A percentile compares a stretch with the other conserved stretches of the same genome.
phyloP scores from a whole-genome alignment of 2,113 vertebrate genomes.

The Jacana jacana region DNA sequence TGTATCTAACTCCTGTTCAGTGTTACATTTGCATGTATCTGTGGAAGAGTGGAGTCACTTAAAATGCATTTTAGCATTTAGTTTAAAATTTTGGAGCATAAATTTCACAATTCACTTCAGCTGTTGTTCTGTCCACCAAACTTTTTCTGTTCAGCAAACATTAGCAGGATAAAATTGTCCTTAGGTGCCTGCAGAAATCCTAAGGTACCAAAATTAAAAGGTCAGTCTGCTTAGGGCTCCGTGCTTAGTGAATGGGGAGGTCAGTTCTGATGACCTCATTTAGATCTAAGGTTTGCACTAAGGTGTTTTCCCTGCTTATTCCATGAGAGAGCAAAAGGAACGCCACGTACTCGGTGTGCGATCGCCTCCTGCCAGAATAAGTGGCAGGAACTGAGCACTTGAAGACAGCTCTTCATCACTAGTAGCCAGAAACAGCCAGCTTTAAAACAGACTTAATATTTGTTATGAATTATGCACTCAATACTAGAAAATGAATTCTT shows the following conservation, averaged over 20 bases:
- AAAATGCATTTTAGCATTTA: neutral
- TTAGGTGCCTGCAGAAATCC: neutral
- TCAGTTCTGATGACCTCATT: neutral
- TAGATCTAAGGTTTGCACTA: neutral
- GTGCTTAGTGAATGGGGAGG: neutral
- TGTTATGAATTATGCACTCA: neutral
- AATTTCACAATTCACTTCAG: neutral
- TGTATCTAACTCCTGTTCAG: neutral
- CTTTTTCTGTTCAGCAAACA: neutral
- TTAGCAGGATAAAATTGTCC: neutral
- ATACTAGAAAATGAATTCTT: neutral
- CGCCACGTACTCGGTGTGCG: accelerated
- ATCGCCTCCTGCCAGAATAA: neutral
- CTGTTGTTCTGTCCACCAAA: neutral
- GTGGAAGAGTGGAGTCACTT: neutral
- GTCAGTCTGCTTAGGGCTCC: neutral
- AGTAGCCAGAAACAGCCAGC: neutral
- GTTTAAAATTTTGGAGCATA: neutral
- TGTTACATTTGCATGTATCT: neutral
- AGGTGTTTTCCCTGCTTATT: neutral
- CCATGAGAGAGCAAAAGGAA: neutral
- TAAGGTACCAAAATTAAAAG: neutral
- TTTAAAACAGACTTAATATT: neutral
- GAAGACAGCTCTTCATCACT: neutral
- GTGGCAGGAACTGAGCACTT: neutral